These are phyloP conservation scores for Plectropomus leopardus DNA, from an alignment of 2,113 vertebrate genomes.

Conservation along the genomic window DNA sequence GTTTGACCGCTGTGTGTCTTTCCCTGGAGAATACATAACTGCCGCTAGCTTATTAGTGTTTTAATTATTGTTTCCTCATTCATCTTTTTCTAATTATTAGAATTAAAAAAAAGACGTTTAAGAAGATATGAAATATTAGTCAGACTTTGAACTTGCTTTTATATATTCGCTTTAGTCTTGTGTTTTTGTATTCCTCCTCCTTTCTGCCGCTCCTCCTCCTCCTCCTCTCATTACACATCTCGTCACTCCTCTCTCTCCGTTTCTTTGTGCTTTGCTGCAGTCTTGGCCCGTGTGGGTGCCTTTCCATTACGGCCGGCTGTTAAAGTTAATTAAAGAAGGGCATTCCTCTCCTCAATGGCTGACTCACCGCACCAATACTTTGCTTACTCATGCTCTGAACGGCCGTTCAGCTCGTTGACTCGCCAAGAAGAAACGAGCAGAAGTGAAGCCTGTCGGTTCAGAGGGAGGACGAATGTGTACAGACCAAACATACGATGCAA, in stretches of 20 bases:
- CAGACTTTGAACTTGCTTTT: constrained; percentile 51
- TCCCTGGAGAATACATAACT: neutral
- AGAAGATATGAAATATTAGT: constrained; percentile 5
- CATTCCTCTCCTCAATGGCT: constrained; percentile 54
- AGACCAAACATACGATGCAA: neutral
- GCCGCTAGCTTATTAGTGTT: constrained; percentile 4
- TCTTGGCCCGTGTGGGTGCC: constrained; percentile 45
- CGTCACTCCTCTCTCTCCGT: neutral
- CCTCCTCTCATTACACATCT: constrained; percentile 10
- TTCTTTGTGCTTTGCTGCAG: constrained; percentile 61
- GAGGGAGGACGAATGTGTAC: neutral
- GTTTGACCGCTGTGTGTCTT: neutral
- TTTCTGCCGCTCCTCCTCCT: neutral
- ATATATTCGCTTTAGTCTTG: neutral
- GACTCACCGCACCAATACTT: constrained; percentile 47
- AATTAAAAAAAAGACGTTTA: constrained; percentile 9
- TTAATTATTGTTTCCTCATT: constrained; percentile 43
- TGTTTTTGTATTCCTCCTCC: neutral
- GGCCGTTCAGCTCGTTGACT: constrained; percentile 10
- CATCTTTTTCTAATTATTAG: constrained; percentile 9
- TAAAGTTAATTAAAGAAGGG: constrained; percentile 70
- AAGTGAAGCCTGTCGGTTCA: neutral
- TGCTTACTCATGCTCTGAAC: constrained; percentile 51
- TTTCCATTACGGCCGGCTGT: constrained; percentile 28
- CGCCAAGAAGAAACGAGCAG: neutral